Conservation (phyloP, 2,113 vertebrate species). For the Zapus hudsonius region DNA sequence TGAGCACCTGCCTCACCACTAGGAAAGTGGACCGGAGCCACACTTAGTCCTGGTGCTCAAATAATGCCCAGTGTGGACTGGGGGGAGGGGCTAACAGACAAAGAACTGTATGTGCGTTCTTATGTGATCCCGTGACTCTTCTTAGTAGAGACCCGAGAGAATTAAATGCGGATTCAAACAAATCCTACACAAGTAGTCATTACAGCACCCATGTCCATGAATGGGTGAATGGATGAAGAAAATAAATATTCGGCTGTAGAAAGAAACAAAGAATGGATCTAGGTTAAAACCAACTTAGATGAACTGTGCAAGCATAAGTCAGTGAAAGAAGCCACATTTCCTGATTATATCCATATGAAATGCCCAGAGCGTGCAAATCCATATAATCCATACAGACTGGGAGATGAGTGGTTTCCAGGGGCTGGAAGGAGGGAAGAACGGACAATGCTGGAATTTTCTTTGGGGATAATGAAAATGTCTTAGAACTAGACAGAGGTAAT, state of each 20-base stretch:
- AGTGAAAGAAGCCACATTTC: background rate
- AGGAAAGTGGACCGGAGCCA: background rate
- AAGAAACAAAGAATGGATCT: background rate
- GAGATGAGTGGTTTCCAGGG: background rate
- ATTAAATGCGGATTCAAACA: background rate
- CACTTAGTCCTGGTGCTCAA: background rate
- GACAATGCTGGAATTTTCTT: background rate
- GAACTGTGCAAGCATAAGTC: background rate
- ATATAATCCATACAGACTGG: background rate
- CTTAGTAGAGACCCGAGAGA: background rate
- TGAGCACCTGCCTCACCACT: background rate
- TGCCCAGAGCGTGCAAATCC: background rate
- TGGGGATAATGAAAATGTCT: background rate
- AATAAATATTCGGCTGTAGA: background rate
- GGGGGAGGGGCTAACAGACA: background rate
- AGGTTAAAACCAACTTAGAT: background rate
- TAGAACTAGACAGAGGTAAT: background rate
- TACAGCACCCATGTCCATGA: background rate
- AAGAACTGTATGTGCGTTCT: rapidly evolving
- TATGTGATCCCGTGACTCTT: background rate
- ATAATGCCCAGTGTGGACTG: background rate
- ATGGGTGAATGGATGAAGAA: background rate
- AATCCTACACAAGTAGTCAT: no score
- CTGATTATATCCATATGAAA: background rate
- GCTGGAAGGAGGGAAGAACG: background rate